Base-by-base conservation (phyloP, 2,888 invertebrate genomes). In the Salticus scenicus region DNA sequence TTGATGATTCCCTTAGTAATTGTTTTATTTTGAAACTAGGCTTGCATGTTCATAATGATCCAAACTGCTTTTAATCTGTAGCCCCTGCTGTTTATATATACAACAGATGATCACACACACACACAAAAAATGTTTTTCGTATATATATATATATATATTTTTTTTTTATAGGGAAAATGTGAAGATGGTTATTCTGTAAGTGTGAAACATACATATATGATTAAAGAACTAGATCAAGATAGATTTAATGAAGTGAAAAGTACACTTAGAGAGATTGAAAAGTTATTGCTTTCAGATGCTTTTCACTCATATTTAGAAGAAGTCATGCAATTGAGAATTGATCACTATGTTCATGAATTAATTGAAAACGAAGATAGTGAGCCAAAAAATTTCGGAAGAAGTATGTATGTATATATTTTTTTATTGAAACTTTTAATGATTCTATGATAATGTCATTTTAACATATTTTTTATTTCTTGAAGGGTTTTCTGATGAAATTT, bases 221-320 rank as follows among this genome's bases (percentile, higher is more conserved):
- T 80, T n/a, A 72, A 73, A 51, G 72, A 72, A 47, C 30, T 80
- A 12, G 72, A 80, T 80, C 27, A 80, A 72, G 47, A 8, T 5
- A 66, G 47, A 27, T 80, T 80, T 41, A 33, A 47, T 24, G 72
- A 80, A 73, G 42, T 80, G 7, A 42, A 31, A 47, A 47, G 51
- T 24, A 31, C 64, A 8, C 8, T 67, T 4, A 42, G 66, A 51
- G 66, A 80, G 30, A 47, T 80, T 33, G 72, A 72, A 33, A 27
- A 67, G 47, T 30, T 33, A 5, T 20, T 73, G 20, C 33, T 73
- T 66, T 73, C 66, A 51, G 24, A 72, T 66, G 66, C 31, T 14
- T 80, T 72, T 27, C 31, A 73, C 33, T 72, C 79, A 1, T 80
- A 80, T n/a, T 80, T 33, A 47, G 79, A 67, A 47, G 47, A 73